Conservation (phyloP, 2,888 invertebrate species). For the Chalcosyrphus nemorum region DNA sequence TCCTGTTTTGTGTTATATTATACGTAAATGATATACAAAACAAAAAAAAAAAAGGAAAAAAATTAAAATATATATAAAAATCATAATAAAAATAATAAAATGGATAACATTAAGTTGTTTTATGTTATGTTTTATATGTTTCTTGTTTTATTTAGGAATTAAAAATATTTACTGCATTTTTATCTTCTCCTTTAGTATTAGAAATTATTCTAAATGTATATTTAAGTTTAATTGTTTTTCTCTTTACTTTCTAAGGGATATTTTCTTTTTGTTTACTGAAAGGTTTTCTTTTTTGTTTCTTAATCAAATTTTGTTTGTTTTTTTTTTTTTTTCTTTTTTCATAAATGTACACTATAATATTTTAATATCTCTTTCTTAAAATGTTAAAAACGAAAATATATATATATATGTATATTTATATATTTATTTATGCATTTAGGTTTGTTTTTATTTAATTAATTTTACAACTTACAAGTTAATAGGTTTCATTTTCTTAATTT, state of each 20-base stretch:
- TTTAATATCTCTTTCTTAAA: slow-evolving; percentile 66
- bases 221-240: slow-evolving; percentile 66
- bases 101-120: slow-evolving; percentile 63
- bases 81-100: slow-evolving; percentile 54
- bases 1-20: slow-evolving; percentile 64
- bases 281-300: slow-evolving; percentile 19
- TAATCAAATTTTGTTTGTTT: slow-evolving; percentile 22
- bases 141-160: slow-evolving; percentile 66
- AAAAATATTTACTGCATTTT: slow-evolving; percentile 48
- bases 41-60: slow-evolving; percentile 30
- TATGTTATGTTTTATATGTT: slow-evolving; percentile 45
- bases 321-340: slow-evolving; percentile 28
- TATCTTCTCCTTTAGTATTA: slow-evolving; percentile 50
- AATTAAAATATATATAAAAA: slow-evolving; percentile 46
- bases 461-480: slow-evolving; percentile 69
- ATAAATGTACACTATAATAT: slow-evolving; percentile 64
- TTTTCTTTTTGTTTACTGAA: slow-evolving; percentile 36
- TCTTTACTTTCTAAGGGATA: slow-evolving; percentile 56
- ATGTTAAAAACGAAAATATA: slow-evolving; percentile 36
- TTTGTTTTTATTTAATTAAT: slow-evolving; percentile 67
- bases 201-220: slow-evolving; percentile 71
- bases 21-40: slow-evolving; percentile 66
- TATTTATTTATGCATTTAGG: slow-evolving; percentile 59
- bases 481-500: slow-evolving; percentile 53
- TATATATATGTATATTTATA: slow-evolving; percentile 34